Evolutionary conservation across 2,113 vertebrate species (phyloP), one percentile per base, ranked within the genome.

Genomic region (Callopanchax toddi): DNA sequence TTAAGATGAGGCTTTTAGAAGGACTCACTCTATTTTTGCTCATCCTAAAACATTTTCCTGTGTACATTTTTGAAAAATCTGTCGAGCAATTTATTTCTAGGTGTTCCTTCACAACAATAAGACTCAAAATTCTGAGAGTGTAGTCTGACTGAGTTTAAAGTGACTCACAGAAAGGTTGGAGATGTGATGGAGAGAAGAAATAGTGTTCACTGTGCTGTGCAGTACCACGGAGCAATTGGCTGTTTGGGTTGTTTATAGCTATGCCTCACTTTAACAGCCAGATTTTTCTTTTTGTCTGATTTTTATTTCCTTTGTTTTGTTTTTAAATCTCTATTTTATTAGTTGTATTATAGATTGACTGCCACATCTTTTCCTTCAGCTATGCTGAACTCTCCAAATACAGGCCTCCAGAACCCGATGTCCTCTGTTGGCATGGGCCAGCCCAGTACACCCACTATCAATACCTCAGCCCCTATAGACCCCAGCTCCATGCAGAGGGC

Each of bases 401-500:
- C 94, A 21, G 91, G 93, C 75, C 94, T 97, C 76, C 96, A 95
- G 69, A 97, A 94, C 85, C 90, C 95, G 29, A 93, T 99, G 13
- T 94, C 95, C 4, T 93, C 94, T 37, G 94, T 94, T 59, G 94
- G 94, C 22, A 84, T 95, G 2, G 95, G 95, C 73, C 98, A 96
- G 75, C 93, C 94, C 76, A 93, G 88, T 50, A 78, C 96, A 36
- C 90, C 97, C 61, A 86, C 94, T 2, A 90, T 98, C 44, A 97
- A 91, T 86, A 95, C 95, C 83, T 93, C 96, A 45, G 91, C 97
- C 15, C 94, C 97, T 11, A 98, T 99, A 67, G 98, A 99, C 89
- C 97, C 97, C 89, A 98, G 96, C 90, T 99, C 98, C 87, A 99
- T 99, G 98, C 97, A 99, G 85, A 92, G 96, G 78, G 97, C 97